phyloP scores from a whole-genome alignment of 1,140 invertebrate species.

The Polypedilum vanderplanki region DNA sequence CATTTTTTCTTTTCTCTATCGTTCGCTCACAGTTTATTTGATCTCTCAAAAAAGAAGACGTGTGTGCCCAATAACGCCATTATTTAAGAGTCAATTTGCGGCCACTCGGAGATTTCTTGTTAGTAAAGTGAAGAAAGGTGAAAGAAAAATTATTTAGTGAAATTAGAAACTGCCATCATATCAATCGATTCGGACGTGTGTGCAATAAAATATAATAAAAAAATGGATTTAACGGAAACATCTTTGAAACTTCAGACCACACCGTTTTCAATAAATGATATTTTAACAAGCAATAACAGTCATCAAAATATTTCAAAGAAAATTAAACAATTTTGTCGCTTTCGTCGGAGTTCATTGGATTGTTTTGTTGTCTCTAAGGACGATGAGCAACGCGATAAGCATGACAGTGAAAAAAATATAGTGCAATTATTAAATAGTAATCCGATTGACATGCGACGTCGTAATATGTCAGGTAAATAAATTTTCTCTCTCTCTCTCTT shows the following conservation, averaged over 20 bases:
- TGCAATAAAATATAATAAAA: neutral
- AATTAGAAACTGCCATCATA: constrained; percentile 14
- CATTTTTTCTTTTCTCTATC: neutral
- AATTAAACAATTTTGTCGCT: constrained; percentile 38
- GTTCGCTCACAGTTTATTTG: neutral
- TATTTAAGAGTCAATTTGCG: constrained; percentile 19
- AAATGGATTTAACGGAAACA: constrained; percentile 13
- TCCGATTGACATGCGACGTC: constrained; percentile 43
- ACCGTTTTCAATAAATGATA: constrained; percentile 70
- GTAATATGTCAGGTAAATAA: constrained; percentile 42
- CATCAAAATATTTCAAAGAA: constrained; percentile 35
- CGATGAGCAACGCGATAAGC: neutral
- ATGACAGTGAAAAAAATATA: neutral
- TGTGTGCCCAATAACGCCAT: neutral
- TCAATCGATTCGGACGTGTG: constrained; percentile 7
- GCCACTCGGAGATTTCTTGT: neutral
- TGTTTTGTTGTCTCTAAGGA: constrained; percentile 25
- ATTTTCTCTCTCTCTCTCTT: neutral
- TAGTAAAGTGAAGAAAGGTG: too few relatives aligned
- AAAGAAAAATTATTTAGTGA: constrained; percentile 1
- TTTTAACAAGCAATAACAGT: constrained; percentile 51
- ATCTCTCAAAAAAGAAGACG: constrained; percentile 17
- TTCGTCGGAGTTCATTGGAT: constrained; percentile 33
- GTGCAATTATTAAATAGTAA: constrained; percentile 37
- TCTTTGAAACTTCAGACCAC: constrained; percentile 43